These are phyloP conservation scores for Allophyes oxyacanthae DNA, from an alignment of 2,888 invertebrate species.

Conservation along the genomic window DNA sequence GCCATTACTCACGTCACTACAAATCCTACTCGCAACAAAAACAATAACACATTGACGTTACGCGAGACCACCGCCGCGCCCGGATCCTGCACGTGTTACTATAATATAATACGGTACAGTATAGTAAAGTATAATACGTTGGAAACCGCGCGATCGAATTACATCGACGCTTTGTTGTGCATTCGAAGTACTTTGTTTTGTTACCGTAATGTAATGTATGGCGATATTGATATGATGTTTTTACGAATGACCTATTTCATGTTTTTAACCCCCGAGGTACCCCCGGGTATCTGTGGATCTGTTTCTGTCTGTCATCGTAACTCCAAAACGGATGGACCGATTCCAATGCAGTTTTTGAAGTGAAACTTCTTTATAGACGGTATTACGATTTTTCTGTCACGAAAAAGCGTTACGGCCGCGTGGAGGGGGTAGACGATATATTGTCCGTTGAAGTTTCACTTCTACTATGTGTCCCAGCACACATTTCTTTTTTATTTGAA, in stretches of 20 bases:
- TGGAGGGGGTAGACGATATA: no score
- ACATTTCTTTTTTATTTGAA: no score
- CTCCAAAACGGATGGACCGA: no score
- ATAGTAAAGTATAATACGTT: neutral
- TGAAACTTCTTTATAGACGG: no score
- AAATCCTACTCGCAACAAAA: conserved; percentile 22
- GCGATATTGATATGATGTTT: neutral
- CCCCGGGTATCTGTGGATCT: no score
- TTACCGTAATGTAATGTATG: conserved; percentile 8
- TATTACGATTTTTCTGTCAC: no score
- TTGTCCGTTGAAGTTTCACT: no score
- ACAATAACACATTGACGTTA: conserved; percentile 41
- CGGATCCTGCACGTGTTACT: conserved; percentile 40
- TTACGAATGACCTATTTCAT: neutral
- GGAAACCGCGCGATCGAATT: conserved; percentile 15
- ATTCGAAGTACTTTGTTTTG: conserved; percentile 6
- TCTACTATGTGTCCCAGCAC: no score
- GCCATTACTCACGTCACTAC: neutral
- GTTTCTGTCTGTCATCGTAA: no score
- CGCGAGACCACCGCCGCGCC: conserved; percentile 38
- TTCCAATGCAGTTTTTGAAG: no score
- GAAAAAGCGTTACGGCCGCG: no score
- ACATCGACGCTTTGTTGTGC: conserved; percentile 26
- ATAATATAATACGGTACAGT: neutral
- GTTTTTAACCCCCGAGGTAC: no score